Conservation (phyloP, 2,797 vertebrate genomes). For the Chaetodon trifasciatus region DNA sequence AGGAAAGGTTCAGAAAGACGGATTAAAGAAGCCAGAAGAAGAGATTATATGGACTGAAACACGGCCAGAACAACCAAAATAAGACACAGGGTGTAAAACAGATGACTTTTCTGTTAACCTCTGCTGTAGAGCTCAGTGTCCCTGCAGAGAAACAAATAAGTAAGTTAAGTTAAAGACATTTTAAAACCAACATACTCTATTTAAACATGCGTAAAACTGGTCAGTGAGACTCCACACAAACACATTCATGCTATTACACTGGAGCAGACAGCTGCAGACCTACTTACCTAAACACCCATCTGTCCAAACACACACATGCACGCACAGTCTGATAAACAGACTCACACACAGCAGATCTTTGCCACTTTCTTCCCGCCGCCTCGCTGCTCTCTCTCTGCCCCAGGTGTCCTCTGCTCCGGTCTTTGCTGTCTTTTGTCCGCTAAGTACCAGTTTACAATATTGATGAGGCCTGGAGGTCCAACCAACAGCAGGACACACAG, state of each 20-base stretch:
- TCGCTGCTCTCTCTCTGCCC: conserved; percentile 50
- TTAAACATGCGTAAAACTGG: not conserved
- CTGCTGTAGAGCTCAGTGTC: not conserved
- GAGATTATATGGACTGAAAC: no score
- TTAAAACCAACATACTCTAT: not conserved
- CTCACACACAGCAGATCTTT: conserved; percentile 29
- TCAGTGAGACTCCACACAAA: not conserved
- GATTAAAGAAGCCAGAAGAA: no score
- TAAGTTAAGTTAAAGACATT: no score
- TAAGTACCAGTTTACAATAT: conserved; percentile 88
- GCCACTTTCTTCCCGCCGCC: conserved; percentile 19
- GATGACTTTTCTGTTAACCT: not conserved
- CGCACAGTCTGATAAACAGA: not conserved
- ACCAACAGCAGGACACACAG: conserved; percentile 70
- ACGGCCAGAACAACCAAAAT: no score
- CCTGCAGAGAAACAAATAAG: not conserved
- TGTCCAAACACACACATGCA: conserved; percentile 17
- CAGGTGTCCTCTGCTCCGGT: conserved; percentile 79
- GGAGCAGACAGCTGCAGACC: conserved; percentile 7
- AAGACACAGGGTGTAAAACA: no score
- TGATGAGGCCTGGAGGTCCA: conserved; percentile 84
- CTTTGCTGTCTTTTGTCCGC: conserved; percentile 85
- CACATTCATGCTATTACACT: not conserved
- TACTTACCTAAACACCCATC: not conserved
- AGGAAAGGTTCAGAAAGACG: no score